These are phyloP conservation scores for Andrena bucephala DNA, from an alignment of 2,888 invertebrate genomes.

Conservation along the genomic window DNA sequence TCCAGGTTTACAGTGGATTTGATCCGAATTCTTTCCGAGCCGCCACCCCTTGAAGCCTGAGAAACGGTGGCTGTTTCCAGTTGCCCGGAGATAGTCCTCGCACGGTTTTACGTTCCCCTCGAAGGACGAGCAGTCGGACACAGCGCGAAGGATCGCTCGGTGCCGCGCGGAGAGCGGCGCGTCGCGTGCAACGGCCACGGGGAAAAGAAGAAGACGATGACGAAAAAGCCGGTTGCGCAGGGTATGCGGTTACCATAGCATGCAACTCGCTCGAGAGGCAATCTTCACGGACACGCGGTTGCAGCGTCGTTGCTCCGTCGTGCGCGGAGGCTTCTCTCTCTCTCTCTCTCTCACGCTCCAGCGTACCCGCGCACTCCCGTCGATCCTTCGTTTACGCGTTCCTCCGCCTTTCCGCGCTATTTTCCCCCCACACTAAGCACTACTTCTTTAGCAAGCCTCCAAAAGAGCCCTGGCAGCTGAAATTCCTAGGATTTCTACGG, in stretches of 20 bases:
- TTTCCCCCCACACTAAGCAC: background rate
- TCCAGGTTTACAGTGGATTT: background rate
- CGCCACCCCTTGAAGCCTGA: too few relatives aligned
- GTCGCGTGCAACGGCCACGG: conserved; percentile 33
- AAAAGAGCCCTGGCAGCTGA: background rate
- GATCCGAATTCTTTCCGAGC: too few relatives aligned
- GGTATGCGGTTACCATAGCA: conserved; percentile 61
- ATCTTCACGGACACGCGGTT: conserved; percentile 46
- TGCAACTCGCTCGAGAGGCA: conserved; percentile 40
- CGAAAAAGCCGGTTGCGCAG: conserved; percentile 62
- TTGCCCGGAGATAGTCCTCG: too few relatives aligned
- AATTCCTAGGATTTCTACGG: background rate
- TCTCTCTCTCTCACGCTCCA: background rate
- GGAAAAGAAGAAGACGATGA: conserved; percentile 32
- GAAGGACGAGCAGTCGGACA: background rate
- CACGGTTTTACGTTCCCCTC: too few relatives aligned
- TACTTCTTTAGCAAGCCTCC: background rate
- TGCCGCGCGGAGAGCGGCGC: conserved; percentile 14
- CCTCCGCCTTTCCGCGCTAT: background rate
- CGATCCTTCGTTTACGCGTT: background rate
- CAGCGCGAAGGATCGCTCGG: background rate
- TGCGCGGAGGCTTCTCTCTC: background rate
- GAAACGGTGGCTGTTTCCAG: too few relatives aligned
- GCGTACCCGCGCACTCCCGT: background rate
- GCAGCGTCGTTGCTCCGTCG: conserved; percentile 9